Evolutionary conservation across 2,797 vertebrate species (phyloP), one percentile per base, ranked within the genome.

Genomic region (Epinephelus malabaricus): DNA sequence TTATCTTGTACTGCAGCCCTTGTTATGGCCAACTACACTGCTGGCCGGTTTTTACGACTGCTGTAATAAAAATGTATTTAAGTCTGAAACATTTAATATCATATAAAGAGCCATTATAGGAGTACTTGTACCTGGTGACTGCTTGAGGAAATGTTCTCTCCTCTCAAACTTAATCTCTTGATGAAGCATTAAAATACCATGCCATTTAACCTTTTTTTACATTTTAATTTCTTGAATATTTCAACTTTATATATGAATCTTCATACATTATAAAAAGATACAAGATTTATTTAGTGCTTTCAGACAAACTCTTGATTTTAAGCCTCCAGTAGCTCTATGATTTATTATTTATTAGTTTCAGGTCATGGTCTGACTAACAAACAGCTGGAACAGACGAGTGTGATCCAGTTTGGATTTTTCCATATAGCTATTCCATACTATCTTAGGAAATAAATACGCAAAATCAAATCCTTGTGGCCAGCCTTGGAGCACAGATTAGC

Each of bases 401-500:
- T 56, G 54, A 86, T 76, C 58, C 70, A 53, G 25, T 64, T 80
- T 54, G 7, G 43, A 81, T 34, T 72, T 27, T 76, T 65, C 55
- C 15, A 77, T 82, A 56, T 34, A 61, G 59, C 18, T 73, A 76
- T 69, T 79, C 34, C 56, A 61, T 69, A 76, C 53, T 69, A 80
- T 56, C 17, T 65, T 23, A 51, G 61, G 54, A 70, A 76, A 86
- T 60, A 87, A 73, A 82, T 21, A 47, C 15, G 2, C 18, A 69
- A 82, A 88, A 78, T 81, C 30, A 81, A 89, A 79, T 71, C 64
- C 62, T 78, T 15, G 5, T 49, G 76, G 78, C 81, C 81, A 82
- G 69, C 83, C 82, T 85, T 55, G 53, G 75, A 82, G 86, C 74
- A 76, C 54, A 70, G 84, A 93, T 86, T 86, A 89, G 73, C 58